A percentile compares a stretch with the other conserved stretches of the same genome.
phyloP scores from a whole-genome alignment of 2,888 invertebrate genomes.

The Sphinx pinastri region DNA sequence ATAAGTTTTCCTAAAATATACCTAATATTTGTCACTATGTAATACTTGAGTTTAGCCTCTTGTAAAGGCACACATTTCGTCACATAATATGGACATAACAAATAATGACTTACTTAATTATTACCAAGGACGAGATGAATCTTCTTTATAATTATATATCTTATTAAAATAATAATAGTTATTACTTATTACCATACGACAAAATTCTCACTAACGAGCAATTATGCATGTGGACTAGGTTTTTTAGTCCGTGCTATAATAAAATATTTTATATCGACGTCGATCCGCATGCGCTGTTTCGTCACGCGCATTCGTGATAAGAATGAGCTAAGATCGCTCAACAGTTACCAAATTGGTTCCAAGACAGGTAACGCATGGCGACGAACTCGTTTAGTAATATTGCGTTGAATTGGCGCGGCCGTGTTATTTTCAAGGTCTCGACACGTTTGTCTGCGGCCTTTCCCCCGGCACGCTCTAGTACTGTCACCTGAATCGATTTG shows the following conservation, averaged over 20 bases:
- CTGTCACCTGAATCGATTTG: neutral
- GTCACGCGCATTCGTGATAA: constrained; percentile 3
- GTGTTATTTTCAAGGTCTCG: constrained; percentile 60
- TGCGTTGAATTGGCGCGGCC: constrained; percentile 51
- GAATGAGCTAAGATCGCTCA: constrained; percentile 17
- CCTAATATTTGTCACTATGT: too few species aligned
- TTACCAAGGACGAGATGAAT: too few species aligned
- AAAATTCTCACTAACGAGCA: too few species aligned
- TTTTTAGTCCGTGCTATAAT: neutral
- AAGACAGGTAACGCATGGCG: constrained; percentile 41
- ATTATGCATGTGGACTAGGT: neutral
- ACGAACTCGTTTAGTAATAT: constrained; percentile 43
- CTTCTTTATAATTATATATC: too few species aligned
- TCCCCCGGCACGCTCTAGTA: constrained; percentile 34
- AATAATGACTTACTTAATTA: too few species aligned
- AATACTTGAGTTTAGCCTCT: too few species aligned
- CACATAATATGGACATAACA: too few species aligned
- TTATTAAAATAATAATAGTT: too few species aligned
- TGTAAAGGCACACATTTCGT: too few species aligned
- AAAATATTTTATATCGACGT: neutral
- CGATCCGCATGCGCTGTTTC: neutral
- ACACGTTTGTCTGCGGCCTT: constrained; percentile 53
- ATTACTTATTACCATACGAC: too few species aligned
- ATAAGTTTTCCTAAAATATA: too few species aligned
- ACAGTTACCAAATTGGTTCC: constrained; percentile 34